Conservation (phyloP, 1,140 invertebrate genomes). For the silkworm (Bombyx mori) region DNA sequence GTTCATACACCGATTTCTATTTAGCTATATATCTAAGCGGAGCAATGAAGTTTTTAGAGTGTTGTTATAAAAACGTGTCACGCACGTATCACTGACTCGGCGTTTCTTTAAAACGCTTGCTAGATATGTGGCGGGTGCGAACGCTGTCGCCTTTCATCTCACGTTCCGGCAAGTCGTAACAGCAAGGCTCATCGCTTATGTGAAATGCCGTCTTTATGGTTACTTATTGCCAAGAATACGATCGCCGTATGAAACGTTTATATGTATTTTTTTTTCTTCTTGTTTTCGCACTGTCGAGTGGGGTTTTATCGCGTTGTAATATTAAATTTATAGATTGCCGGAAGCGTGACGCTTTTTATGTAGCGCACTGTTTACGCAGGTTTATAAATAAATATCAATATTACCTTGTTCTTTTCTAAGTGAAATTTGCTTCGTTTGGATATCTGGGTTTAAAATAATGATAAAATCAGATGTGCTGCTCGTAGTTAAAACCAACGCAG, state of each 20-base stretch:
- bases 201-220: conserved; percentile 51
- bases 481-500: no score
- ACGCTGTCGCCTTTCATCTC: conserved; percentile 41
- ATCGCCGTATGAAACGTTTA: conserved; percentile 30
- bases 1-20: no score
- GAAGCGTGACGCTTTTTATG: not conserved
- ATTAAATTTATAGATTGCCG: conserved; percentile 14
- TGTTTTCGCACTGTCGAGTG: conserved; percentile 18
- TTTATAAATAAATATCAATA: no score
- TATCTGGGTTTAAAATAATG: no score
- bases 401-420: no score
- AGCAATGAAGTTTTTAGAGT: not conserved
- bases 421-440: no score
- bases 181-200: conserved; percentile 43
- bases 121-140: conserved; percentile 3
- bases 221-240: conserved; percentile 47
- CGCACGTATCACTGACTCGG: no score
- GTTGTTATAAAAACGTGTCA: not conserved
- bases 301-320: conserved; percentile 19
- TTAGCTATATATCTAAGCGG: not conserved
- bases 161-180: conserved; percentile 45
- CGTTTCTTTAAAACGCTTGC: no score
- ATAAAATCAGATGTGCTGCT: no score
- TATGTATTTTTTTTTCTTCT: conserved; percentile 25
- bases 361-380: not conserved